Conservation (phyloP, 2,888 invertebrate species). For the Rhagium mordax region DNA sequence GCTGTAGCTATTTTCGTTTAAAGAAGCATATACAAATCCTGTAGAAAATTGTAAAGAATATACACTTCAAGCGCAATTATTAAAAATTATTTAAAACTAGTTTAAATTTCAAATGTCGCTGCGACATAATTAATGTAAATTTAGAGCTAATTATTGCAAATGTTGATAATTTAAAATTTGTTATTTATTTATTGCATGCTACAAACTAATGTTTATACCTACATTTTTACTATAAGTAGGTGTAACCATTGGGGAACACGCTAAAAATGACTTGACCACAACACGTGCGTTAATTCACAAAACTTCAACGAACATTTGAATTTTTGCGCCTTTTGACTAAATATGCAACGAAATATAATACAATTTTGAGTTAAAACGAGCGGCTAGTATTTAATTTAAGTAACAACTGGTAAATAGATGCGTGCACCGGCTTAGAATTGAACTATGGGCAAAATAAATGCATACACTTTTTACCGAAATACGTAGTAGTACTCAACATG, state of each 20-base stretch:
- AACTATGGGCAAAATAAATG: neutral
- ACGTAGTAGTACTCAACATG: constrained; percentile 3
- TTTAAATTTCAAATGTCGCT: neutral
- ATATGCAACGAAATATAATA: neutral
- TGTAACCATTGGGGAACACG: constrained; percentile 25
- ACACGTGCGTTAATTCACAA: constrained; percentile 16
- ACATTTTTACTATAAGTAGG: constrained; percentile 25
- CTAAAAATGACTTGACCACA: constrained; percentile 3
- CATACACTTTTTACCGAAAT: neutral
- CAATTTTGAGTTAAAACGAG: neutral
- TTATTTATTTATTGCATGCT: constrained; percentile 14
- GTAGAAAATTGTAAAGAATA: constrained; percentile 51
- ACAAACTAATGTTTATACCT: constrained; percentile 23
- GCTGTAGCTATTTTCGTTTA: constrained; percentile 59
- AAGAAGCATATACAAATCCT: constrained; percentile 60
- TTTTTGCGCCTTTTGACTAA: neutral
- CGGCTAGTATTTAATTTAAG: neutral
- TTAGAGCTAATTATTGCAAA: neutral
- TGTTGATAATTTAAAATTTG: neutral
- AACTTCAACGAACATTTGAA: neutral
- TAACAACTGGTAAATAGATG: neutral
- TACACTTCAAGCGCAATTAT: neutral
- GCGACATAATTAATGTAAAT: neutral
- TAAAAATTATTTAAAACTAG: neutral
- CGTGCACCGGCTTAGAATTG: neutral